Percentiles rank a stretch among this genome's conserved stretches.
Evolutionary conservation across 1,140 invertebrate species (phyloP).

Genomic region (Eumaeus atala): DNA sequence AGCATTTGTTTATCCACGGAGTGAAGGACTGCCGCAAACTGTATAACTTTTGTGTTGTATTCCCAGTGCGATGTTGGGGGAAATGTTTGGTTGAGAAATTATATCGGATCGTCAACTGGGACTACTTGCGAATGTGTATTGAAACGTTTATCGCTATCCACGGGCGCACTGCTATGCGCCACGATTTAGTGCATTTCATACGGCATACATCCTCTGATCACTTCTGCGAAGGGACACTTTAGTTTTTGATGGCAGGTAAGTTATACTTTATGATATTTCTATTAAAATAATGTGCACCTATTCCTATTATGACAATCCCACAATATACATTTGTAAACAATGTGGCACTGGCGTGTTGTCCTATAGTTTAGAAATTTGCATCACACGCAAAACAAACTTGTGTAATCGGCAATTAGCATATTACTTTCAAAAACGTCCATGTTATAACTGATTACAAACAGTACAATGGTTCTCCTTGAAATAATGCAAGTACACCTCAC

Average conservation of each 20-base stretch:
- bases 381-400: background rate
- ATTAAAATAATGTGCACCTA: too few relatives aligned
- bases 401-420: background rate
- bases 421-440: conserved; percentile 4
- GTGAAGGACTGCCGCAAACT: conserved; percentile 46
- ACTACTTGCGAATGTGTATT: conserved; percentile 73
- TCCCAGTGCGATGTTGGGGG: conserved; percentile 65
- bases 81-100: conserved; percentile 64
- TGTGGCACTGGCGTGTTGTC: background rate
- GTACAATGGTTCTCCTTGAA: conserved; percentile 1
- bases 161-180: conserved; percentile 74
- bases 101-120: conserved; percentile 49
- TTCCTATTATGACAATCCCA: too few relatives aligned
- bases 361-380: background rate
- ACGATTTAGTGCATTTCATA: conserved; percentile 73
- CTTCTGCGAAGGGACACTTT: conserved; percentile 72
- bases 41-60: conserved; percentile 57
- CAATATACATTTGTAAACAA: background rate
- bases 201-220: conserved; percentile 73
- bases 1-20: conserved; percentile 23
- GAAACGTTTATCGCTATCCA: conserved; percentile 71
- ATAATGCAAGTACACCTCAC: background rate
- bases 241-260: conserved; percentile 52
- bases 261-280: background rate
- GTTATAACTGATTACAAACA: background rate